Conservation (phyloP, 2,888 invertebrate genomes). For the Osedax fenrisi region DNA sequence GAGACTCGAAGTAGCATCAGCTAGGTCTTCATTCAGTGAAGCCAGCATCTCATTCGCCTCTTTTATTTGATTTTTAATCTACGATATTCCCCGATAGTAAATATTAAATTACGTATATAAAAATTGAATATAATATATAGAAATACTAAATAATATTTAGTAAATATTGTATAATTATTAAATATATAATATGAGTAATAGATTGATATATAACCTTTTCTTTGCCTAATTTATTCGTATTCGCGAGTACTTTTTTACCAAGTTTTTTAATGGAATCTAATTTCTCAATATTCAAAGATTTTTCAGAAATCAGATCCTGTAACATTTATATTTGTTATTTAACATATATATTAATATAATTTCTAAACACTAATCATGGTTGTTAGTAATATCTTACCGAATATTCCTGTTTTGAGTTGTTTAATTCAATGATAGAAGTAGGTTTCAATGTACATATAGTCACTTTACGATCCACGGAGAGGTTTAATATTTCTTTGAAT, state of each 20-base stretch:
- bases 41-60: neutral
- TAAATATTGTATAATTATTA: too few relatives aligned
- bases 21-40: neutral
- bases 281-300: neutral
- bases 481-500: too few relatives aligned
- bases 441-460: neutral
- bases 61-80: neutral
- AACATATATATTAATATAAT: neutral
- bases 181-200: too few relatives aligned
- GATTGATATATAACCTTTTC: too few relatives aligned
- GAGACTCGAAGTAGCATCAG: neutral
- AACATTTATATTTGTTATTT: neutral
- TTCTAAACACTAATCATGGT: neutral
- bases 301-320: neutral
- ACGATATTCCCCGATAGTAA: too few relatives aligned
- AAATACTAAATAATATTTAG: too few relatives aligned
- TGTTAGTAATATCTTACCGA: neutral
- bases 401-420: neutral
- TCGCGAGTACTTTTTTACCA: neutral
- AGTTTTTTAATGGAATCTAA: neutral
- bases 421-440: neutral
- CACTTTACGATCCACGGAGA: neutral
- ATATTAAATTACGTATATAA: too few relatives aligned
- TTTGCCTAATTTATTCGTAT: neutral
- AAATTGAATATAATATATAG: too few relatives aligned